Conservation (phyloP, 2,113 vertebrate species). For the Ctenodactylus gundi region DNA sequence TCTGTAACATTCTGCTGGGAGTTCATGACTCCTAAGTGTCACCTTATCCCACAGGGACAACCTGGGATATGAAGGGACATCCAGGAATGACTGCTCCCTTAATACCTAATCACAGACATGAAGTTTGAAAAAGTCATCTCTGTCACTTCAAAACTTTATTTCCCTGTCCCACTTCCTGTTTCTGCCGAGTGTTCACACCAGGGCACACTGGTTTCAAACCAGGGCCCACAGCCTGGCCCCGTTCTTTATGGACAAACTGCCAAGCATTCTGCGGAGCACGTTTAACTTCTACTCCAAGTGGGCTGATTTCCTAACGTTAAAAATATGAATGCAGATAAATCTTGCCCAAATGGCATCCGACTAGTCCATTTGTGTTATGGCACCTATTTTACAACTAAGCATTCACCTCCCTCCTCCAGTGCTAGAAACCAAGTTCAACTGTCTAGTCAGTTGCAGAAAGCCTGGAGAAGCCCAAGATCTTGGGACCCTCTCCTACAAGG, state of each 20-base stretch:
- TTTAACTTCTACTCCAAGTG: background rate
- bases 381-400: conserved; percentile 7
- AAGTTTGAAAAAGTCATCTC: background rate
- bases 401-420: background rate
- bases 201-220: background rate
- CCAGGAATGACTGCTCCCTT: background rate
- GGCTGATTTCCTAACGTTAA: conserved; percentile 41
- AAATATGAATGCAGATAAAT: background rate
- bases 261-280: background rate
- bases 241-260: background rate
- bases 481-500: background rate
- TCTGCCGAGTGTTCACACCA: background rate
- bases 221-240: background rate
- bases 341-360: conserved; percentile 21
- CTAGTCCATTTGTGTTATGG: background rate
- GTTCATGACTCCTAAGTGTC: background rate
- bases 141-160: background rate
- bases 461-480: background rate
- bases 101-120: background rate
- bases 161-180: background rate
- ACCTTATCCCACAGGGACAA: background rate
- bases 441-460: background rate
- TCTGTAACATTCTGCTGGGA: background rate
- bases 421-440: conserved; percentile 9
- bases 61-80: too few species aligned